Percentiles rank a stretch among this genome's conserved stretches.
phyloP scores from a whole-genome alignment of 2,113 vertebrate genomes.

The Trinectes maculatus region DNA sequence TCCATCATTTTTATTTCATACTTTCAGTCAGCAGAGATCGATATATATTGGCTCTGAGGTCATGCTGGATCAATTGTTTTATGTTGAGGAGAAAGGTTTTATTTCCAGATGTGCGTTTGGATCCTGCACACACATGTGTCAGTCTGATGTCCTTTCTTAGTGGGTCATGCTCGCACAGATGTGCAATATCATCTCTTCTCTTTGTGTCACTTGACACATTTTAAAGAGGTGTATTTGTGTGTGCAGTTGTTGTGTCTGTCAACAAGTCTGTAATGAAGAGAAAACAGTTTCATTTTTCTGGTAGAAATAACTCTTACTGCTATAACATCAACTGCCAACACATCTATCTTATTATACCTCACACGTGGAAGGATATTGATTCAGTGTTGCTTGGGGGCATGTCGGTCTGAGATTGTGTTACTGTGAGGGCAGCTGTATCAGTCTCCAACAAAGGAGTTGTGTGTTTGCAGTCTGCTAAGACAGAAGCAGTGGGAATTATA shows the following conservation, averaged over 20 bases:
- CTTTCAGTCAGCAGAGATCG: not conserved
- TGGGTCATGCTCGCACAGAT: not conserved
- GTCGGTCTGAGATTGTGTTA: slow-evolving; percentile 8
- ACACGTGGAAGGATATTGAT: not conserved
- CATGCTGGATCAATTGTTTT: not conserved
- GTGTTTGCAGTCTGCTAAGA: slow-evolving; percentile 49
- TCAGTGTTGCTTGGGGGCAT: not conserved
- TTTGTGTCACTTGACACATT: fast-evolving
- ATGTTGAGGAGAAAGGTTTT: not conserved
- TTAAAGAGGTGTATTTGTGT: not conserved
- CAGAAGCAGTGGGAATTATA: slow-evolving; percentile 60
- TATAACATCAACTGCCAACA: fast-evolving
- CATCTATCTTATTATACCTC: not conserved
- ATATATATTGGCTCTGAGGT: not conserved
- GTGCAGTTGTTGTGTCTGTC: too few species aligned
- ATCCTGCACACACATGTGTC: not conserved
- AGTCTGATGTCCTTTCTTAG: not conserved
- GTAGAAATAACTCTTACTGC: not conserved
- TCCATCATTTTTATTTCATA: not conserved
- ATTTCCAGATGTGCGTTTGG: not conserved
- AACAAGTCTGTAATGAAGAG: not conserved
- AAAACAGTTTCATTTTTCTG: too few species aligned
- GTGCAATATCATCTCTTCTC: not conserved
- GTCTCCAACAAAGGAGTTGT: slow-evolving; percentile 45
- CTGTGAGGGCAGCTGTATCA: slow-evolving; percentile 28